Conservation (phyloP, 2,888 invertebrate species). For the Cryptocephalus primarius region DNA sequence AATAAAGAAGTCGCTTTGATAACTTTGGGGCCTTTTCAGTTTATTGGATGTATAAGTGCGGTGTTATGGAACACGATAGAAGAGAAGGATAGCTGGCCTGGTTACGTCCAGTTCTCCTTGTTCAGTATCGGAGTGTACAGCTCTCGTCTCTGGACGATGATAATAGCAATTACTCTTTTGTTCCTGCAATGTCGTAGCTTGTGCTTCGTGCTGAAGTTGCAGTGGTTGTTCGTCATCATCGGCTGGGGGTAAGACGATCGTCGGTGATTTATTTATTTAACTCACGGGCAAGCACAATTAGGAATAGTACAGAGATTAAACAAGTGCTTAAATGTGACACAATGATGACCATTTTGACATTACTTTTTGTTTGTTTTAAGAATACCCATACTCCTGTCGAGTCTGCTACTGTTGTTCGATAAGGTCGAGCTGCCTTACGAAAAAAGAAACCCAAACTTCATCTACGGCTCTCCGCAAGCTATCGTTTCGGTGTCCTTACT, state of each 20-base stretch:
- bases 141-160: constrained; percentile 74
- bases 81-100: constrained; percentile 46
- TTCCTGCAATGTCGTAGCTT: constrained; percentile 75
- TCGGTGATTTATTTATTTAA: too few species aligned
- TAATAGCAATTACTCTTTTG: constrained; percentile 69
- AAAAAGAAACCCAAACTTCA: constrained; percentile 63
- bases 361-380: constrained; percentile 34
- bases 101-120: constrained; percentile 64
- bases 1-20: too few species aligned
- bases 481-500: constrained; percentile 64
- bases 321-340: too few species aligned
- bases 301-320: too few species aligned
- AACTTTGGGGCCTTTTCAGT: constrained; percentile 32
- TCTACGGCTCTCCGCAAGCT: constrained; percentile 67
- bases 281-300: too few species aligned
- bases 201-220: constrained; percentile 67
- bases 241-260: constrained; percentile 47
- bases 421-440: constrained; percentile 42
- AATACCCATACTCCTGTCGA: constrained; percentile 56
- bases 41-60: constrained; percentile 59
- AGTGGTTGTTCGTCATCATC: constrained; percentile 52
- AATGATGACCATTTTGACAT: neutral
- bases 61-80: constrained; percentile 59
- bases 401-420: constrained; percentile 49
- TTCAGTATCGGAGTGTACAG: constrained; percentile 71